Conservation (phyloP, 1,140 invertebrate species). For the Zeugodacus cucurbitae region DNA sequence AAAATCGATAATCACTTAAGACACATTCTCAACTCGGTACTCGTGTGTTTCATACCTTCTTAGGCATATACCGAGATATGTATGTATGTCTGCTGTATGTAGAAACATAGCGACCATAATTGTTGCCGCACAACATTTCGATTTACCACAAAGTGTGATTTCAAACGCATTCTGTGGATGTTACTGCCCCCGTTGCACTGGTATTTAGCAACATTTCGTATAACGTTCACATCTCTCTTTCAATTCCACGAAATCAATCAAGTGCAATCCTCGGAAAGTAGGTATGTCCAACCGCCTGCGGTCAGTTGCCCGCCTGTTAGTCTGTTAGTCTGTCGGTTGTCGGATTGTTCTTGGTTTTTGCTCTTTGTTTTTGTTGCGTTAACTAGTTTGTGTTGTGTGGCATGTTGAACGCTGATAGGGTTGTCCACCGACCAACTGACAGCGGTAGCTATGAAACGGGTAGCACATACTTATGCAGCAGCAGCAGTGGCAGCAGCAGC, state of each 20-base stretch:
- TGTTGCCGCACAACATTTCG: conserved; percentile 1
- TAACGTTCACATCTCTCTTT: background rate
- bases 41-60: background rate
- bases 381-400: background rate
- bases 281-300: conserved; percentile 24
- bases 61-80: too few species aligned
- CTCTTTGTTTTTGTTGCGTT: background rate
- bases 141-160: conserved; percentile 30
- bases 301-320: conserved; percentile 31
- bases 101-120: background rate
- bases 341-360: too few species aligned
- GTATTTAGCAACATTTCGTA: conserved; percentile 26
- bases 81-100: background rate
- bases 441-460: conserved; percentile 33
- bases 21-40: background rate
- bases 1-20: conserved; percentile 15
- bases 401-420: background rate
- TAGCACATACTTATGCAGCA: background rate
- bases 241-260: conserved; percentile 38
- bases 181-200: conserved; percentile 15
- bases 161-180: background rate
- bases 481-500: too few species aligned
- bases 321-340: background rate
- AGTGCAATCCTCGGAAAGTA: conserved; percentile 3
- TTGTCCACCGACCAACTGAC: conserved; percentile 1